These are phyloP conservation scores for Trypoxylus dichotomus DNA, from an alignment of 1,140 invertebrate genomes.

Conservation along the genomic window DNA sequence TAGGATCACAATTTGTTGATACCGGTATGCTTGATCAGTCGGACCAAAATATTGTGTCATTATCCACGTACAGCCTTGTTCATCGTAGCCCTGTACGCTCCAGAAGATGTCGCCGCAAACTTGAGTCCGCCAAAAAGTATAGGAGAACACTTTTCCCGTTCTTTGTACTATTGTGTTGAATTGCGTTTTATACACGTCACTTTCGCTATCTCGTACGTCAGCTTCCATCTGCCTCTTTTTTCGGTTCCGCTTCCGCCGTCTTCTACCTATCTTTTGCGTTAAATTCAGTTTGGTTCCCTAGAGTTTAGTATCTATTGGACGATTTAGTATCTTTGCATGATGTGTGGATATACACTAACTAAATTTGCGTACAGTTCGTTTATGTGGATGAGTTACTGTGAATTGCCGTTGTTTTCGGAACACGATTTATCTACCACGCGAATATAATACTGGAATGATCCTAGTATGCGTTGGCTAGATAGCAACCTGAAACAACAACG, in stretches of 20 bases:
- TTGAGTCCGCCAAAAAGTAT: conserved; percentile 50
- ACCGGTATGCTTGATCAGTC: conserved; percentile 42
- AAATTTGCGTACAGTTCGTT: not conserved
- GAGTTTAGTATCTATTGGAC: not conserved
- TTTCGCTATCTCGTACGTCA: conserved; percentile 5
- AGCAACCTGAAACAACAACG: not conserved
- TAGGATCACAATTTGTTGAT: conserved; percentile 47
- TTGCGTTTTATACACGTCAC: conserved; percentile 43
- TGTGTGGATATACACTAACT: not conserved
- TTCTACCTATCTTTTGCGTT: conserved; percentile 12
- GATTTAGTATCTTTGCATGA: not conserved
- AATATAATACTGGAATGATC: not conserved
- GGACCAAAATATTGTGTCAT: conserved; percentile 48
- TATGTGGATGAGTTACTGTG: not conserved
- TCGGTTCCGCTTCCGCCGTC: conserved; percentile 9
- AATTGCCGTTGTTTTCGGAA: not conserved
- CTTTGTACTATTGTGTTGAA: conserved; percentile 44
- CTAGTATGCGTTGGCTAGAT: not conserved
- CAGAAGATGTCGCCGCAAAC: conserved; percentile 48
- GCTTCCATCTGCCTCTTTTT: conserved; percentile 23
- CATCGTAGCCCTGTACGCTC: conserved; percentile 49
- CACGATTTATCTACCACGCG: not conserved
- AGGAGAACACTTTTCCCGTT: conserved; percentile 48
- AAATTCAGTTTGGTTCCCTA: not conserved
- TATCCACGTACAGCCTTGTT: conserved; percentile 46